Evolutionary conservation across 2,797 vertebrate genomes (phyloP).

Genomic region (Vultur gryphus): DNA sequence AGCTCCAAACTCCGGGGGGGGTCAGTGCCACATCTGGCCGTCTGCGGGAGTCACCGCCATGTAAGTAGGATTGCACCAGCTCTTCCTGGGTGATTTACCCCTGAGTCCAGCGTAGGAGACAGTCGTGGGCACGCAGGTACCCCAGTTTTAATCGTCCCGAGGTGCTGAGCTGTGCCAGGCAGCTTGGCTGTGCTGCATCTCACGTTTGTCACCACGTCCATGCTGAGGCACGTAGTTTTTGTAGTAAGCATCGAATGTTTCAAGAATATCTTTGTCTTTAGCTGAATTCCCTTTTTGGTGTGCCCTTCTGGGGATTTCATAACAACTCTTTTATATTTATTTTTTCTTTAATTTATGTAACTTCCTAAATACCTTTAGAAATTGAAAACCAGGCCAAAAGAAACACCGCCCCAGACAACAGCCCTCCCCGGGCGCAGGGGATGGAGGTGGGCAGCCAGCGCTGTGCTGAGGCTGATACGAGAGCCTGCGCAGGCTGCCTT

Average conservation of each 20-base stretch:
- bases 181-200: rapidly evolving
- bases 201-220: rapidly evolving
- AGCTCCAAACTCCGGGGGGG: too few relatives aligned
- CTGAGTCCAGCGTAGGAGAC: neutral
- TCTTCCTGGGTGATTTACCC: too few relatives aligned
- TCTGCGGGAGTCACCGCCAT: too few relatives aligned
- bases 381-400: neutral
- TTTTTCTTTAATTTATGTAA: neutral
- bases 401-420: neutral
- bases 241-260: too few relatives aligned
- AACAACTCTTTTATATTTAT: neutral
- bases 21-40: neutral
- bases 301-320: neutral
- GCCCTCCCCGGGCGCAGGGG: neutral
- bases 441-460: neutral
- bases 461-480: neutral
- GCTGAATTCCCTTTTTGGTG: neutral
- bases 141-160: rapidly evolving
- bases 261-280: neutral
- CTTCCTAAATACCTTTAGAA: neutral
- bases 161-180: neutral
- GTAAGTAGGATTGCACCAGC: rapidly evolving
- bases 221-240: neutral
- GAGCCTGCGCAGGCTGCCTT: neutral
- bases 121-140: neutral